Base-by-base conservation (phyloP, 2,797 vertebrate genomes). In the Meriones psammophilus region DNA sequence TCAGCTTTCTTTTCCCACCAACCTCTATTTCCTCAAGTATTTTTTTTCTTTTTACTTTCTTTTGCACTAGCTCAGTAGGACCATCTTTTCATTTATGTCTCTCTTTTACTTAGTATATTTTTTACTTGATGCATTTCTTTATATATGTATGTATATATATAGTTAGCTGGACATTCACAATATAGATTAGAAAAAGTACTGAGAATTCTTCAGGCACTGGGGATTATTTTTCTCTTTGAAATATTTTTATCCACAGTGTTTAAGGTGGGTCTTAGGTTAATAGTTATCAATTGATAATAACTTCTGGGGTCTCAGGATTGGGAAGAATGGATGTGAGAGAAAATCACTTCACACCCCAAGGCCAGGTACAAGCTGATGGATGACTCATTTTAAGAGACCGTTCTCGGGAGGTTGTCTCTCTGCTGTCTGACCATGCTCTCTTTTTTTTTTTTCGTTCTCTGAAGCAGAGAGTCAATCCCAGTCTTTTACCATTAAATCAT, bases 91-190 rank as follows among this genome's bases (percentile, higher is more conserved):
- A 46, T 50, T 97, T 28, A 39, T 91, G 13, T 60, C 22, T 93
- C 4, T 93, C 6, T 95, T 92, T 94, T 91, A 64, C 22, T 96
- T 86, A 83, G 78, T 91, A 84, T 96, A 91, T 92, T 5, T 42
- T 69, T 92, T 88, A 77, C 89, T 85, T 73, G 30, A 26, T 94
- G n/a, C 0, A 5, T 50, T 17, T 64, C 42, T 91, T 94, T 79
- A 39, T 42, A 42, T 42, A 42, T 89, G 94, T 74, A 74, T 26
- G 6, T 42, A 50, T 50, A 80, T 50, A 80, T 73, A 77, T 46
- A 84, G 68, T 95, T 92, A 94, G 60, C 26, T 89, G 50, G 18
- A 58, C 9, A 87, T 78, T 80, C 17, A 95, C 0, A 46, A 68
- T 10, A 80, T 80, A 80, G 73, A 84, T n/a, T 58, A 60, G 62